Evolutionary conservation across 2,888 invertebrate species (phyloP).

Genomic region (Drosophila maculinotata): DNA sequence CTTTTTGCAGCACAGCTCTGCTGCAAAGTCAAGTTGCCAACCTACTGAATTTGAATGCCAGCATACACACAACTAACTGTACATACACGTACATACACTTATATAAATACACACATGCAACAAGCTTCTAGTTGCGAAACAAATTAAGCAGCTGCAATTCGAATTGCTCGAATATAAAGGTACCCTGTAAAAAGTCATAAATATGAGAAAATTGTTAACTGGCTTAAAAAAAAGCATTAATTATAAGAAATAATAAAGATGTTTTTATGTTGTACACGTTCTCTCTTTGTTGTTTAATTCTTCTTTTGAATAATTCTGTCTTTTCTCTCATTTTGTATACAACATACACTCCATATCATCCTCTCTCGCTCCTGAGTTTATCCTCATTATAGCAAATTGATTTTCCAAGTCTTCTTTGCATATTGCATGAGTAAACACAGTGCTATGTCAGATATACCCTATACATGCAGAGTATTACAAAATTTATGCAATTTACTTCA

Average conservation of each 20-base stretch:
- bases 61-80: constrained; percentile 15
- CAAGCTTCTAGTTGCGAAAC: constrained; percentile 4
- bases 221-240: too few relatives aligned
- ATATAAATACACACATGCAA: constrained; percentile 12
- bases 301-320: not conserved
- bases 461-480: not conserved
- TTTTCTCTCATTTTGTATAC: not conserved
- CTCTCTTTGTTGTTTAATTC: too few relatives aligned
- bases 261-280: too few relatives aligned
- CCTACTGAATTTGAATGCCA: constrained; percentile 50
- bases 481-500: constrained; percentile 26
- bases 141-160: constrained; percentile 4
- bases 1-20: constrained; percentile 39
- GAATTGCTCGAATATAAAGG: not conserved
- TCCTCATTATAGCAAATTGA: too few relatives aligned
- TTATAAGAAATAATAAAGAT: too few relatives aligned
- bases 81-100: not conserved
- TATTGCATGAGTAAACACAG: not conserved
- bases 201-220: too few relatives aligned
- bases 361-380: not conserved
- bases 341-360: too few relatives aligned
- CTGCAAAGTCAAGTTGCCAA: constrained; percentile 49
- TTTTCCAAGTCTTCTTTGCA: too few relatives aligned
- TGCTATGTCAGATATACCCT: too few relatives aligned
- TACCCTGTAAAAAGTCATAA: not conserved